These are phyloP conservation scores for Ecliptopera silaceata DNA, from an alignment of 2,888 invertebrate genomes.

Conservation along the genomic window DNA sequence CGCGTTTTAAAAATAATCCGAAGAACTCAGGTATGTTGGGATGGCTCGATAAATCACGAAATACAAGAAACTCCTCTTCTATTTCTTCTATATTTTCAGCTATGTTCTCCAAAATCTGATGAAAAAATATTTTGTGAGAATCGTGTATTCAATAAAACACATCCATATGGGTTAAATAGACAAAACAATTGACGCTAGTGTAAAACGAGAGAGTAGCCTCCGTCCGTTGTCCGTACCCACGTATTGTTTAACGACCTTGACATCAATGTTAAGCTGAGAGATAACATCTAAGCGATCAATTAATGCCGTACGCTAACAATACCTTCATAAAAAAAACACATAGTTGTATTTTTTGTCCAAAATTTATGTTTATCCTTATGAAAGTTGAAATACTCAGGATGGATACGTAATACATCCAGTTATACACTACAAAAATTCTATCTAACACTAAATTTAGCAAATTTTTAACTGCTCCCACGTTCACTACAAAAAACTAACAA, in stretches of 20 bases:
- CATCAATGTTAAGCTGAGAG: constrained; percentile 65
- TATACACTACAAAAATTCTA: no score
- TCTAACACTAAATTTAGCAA: constrained; percentile 18
- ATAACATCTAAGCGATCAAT: constrained; percentile 69
- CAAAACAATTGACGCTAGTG: constrained; percentile 44
- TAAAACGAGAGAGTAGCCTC: constrained; percentile 52
- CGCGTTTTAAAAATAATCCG: constrained; percentile 87
- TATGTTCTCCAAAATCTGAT: constrained; percentile 88
- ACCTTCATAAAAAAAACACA: constrained; percentile 56
- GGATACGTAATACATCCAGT: neutral
- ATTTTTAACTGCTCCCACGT: constrained; percentile 20
- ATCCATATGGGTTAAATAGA: constrained; percentile 22
- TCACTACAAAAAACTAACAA: no score
- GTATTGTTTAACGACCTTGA: constrained; percentile 73
- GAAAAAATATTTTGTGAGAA: neutral
- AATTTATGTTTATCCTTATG: neutral
- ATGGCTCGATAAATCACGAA: constrained; percentile 88
- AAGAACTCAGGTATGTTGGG: constrained; percentile 90
- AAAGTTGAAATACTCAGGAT: neutral
- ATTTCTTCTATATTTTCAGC: constrained; percentile 92
- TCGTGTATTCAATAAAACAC: constrained; percentile 9
- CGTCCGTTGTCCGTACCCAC: constrained; percentile 38
- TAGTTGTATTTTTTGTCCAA: constrained; percentile 14
- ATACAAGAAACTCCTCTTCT: constrained; percentile 90
- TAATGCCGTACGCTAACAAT: constrained; percentile 66